Percentiles rank a stretch among this genome's conserved stretches.
Conservation (phyloP, 2,113 vertebrate species). For the Nothobranchius furzeri region DNA sequence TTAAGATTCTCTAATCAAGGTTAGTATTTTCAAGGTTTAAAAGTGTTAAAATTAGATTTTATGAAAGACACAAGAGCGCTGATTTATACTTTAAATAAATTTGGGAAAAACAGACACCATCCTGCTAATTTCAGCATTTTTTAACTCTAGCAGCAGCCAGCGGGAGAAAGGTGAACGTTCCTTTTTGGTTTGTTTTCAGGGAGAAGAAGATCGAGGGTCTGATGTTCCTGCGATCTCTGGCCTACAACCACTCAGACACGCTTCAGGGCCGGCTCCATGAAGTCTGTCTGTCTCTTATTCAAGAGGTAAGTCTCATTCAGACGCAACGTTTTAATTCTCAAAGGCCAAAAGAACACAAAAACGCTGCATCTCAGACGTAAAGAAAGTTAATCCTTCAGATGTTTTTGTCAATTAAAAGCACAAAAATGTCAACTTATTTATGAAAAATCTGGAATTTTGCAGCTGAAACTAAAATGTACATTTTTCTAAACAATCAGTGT, state of each 20-base stretch:
- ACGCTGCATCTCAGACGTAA: too few relatives aligned
- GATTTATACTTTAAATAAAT: not conserved
- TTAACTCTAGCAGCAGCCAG: not conserved
- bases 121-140: not conserved
- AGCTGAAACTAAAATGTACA: too few relatives aligned
- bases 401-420: too few relatives aligned
- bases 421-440: too few relatives aligned
- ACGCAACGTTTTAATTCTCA: too few relatives aligned
- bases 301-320: constrained; percentile 83
- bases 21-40: too few relatives aligned
- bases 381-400: too few relatives aligned
- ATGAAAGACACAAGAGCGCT: too few relatives aligned
- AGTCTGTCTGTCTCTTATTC: constrained; percentile 84
- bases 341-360: too few relatives aligned
- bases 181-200: constrained; percentile 71
- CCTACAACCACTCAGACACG: constrained; percentile 84
- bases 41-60: too few relatives aligned
- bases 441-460: too few relatives aligned
- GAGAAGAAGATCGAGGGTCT: constrained; percentile 96
- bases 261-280: constrained; percentile 88
- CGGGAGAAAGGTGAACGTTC: not conserved
- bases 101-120: not conserved
- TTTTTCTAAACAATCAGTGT: too few relatives aligned
- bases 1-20: not conserved
- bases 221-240: constrained; percentile 85